Percentiles rank a stretch among this genome's conserved stretches.
Conservation (phyloP, 1,140 invertebrate genomes). For the Heliconius melpomene region DNA sequence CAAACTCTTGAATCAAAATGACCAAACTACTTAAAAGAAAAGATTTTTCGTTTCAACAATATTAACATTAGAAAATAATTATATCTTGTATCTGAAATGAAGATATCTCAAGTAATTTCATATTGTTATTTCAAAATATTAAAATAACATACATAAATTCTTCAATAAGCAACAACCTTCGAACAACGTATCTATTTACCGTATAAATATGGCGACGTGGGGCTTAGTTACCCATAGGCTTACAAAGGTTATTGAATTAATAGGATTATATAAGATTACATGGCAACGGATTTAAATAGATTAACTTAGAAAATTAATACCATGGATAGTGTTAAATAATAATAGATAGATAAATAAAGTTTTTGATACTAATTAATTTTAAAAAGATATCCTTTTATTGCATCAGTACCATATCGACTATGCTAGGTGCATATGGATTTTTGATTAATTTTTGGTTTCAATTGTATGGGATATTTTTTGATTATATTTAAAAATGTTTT, state of each 20-base stretch:
- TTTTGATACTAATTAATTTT: background rate
- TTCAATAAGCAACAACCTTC: slow-evolving; percentile 5
- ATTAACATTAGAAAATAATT: too few species aligned
- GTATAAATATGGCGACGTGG: slow-evolving; percentile 32
- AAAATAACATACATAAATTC: background rate
- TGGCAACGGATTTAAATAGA: slow-evolving; percentile 3
- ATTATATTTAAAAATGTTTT: too few species aligned
- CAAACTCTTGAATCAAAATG: too few species aligned
- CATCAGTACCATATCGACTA: too few species aligned
- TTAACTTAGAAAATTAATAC: slow-evolving; percentile 9
- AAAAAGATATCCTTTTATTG: background rate
- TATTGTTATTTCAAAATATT: background rate
- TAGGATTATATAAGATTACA: slow-evolving; percentile 42
- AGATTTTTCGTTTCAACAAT: too few species aligned
- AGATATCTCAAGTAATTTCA: too few species aligned
- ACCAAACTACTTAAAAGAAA: too few species aligned
- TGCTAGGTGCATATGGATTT: background rate
- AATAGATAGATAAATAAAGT: background rate
- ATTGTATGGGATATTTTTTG: too few species aligned
- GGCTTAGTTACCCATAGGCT: slow-evolving; percentile 33
- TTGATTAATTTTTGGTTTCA: too few species aligned
- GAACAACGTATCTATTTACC: slow-evolving; percentile 26
- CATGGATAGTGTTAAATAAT: background rate
- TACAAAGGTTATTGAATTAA: slow-evolving; percentile 37
- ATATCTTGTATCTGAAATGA: too few species aligned